Conservation (phyloP, 2,797 vertebrate species). For the Pogonophryne albipinna region DNA sequence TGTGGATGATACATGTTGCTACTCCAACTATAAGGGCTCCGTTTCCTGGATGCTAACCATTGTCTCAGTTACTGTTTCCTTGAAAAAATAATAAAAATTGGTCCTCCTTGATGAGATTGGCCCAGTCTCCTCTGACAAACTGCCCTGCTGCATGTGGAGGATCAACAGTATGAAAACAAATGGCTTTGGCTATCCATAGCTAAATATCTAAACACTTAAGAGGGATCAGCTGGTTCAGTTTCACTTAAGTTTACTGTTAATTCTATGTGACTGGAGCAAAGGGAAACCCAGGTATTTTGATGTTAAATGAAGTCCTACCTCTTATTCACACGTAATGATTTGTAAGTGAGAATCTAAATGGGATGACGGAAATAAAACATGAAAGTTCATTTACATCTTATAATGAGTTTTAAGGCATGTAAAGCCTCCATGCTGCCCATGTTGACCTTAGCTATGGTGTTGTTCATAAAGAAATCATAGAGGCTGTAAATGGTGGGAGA, state of each 20-base stretch:
- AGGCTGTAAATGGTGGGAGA: constrained; percentile 65
- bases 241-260: background rate
- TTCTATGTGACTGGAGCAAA: background rate
- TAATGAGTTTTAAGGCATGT: constrained; percentile 14
- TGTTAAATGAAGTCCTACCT: constrained; percentile 25
- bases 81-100: too few relatives aligned
- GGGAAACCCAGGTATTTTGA: constrained; percentile 3
- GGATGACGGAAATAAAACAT: constrained; percentile 16
- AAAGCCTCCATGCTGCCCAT: constrained; percentile 15
- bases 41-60: constrained; percentile 48
- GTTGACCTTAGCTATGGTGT: constrained; percentile 44
- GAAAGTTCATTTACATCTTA: constrained; percentile 19
- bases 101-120: constrained; percentile 34
- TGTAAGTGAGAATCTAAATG: constrained; percentile 9
- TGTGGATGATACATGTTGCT: constrained; percentile 19
- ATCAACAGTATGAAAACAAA: constrained; percentile 73
- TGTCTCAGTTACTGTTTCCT: constrained; percentile 31
- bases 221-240: background rate
- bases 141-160: constrained; percentile 66
- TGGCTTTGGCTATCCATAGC: constrained; percentile 54
- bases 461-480: constrained; percentile 73
- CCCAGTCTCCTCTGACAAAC: constrained; percentile 74
- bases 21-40: constrained; percentile 9
- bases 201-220: constrained; percentile 41
- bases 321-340: constrained; percentile 38